Base-by-base conservation (phyloP, 2,888 invertebrate species). In the Rhingia rostrata region DNA sequence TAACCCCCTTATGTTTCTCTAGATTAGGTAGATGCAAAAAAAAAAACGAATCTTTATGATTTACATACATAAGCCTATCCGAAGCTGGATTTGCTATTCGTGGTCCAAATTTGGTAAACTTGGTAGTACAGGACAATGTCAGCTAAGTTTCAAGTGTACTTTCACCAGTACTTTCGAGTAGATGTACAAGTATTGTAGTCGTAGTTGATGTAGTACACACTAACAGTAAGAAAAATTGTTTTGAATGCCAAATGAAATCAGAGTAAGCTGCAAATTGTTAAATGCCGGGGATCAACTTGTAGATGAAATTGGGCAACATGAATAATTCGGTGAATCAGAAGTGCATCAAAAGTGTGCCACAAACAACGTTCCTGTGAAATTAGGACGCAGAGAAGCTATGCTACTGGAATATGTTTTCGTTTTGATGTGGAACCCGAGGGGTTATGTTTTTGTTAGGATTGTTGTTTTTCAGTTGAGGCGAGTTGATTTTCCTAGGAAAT, bases 181-280 rank as follows among this genome's bases (percentile, higher is more conserved):
- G 22, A 2, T 14, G 39, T 39, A 39, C 0, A 9, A 4, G 7
- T 7, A 6, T 9, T 53, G 63, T 56, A 33, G 37, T 14, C 43
- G 63, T 41, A 10, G 39, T 32, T 60, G 35, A 35, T 39, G 39
- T 10, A 37, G 54, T 70, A 14, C 32, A 4, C n/a, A 58, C 41
- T 58, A 30, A 41, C 41, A 66, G 77, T 63, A 2, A 22, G 22
- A 22, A 22, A 22, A 78, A 70, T 35, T 58, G 74, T 56, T 80
- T 74, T 74, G 80, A 74, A 74, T 80, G 67, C 30, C 37, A 70
- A 78, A 58, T 70, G 70, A 74, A 80, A 63, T 67, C 61, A 74
- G 74, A 67, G 74, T 74, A n/a, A 41, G 67, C 64, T 74, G 43
- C 54, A 67, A 69, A 80, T 61, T 61, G 67, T 47, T 35, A 74